Base-by-base conservation (phyloP, 2,797 vertebrate genomes). In the Podarcis siculus region DNA sequence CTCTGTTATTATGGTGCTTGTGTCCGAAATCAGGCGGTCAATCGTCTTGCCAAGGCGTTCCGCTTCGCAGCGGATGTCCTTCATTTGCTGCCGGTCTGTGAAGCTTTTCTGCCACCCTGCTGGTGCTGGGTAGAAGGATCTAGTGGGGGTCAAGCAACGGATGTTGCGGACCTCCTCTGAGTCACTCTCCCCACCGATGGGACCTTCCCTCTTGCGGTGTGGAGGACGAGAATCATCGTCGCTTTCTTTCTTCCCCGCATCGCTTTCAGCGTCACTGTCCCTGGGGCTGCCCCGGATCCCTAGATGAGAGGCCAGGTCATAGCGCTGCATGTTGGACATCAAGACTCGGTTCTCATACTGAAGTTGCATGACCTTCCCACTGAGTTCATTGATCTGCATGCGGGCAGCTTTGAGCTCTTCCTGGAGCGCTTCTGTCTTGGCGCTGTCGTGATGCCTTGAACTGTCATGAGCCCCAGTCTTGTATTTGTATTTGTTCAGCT, bases 281-380 rank as follows among this genome's bases (percentile, higher is more conserved):
- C 98, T 97, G 0, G 99, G 98, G 94, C 99, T 99, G 95, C 97
- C 95, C 0, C 98, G 98, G 95, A 99, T 98, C 35, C 98, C 98
- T 45, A 99, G 97, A 82, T 99, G 99, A 67, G 99, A 99, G 35
- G 99, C 99, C 95, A 99, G 94, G 96, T 99, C 99, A 0, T 99
- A 99, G 93, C 99, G 99, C 94, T 99, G 99, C 99, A 99, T 99
- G 97, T 99, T 99, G 94, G 99, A 99, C 95, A 99, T 98, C 35
- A 99, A 96, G 88, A 99, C 98, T 1, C 98, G 98, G 95, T 99
- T 99, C 97, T 99, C 99, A 2, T 99, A 99, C 96, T 99, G 99
- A 67, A 99, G 98, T 94, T 99, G 98, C 99, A 99, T 99, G 87
- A 99, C 99, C 96, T 99, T 99, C 82, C 99, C 99, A 1, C 99